phyloP scores from a whole-genome alignment of 2,113 vertebrate species.

The Hypocryptadius cinnamomeus region DNA sequence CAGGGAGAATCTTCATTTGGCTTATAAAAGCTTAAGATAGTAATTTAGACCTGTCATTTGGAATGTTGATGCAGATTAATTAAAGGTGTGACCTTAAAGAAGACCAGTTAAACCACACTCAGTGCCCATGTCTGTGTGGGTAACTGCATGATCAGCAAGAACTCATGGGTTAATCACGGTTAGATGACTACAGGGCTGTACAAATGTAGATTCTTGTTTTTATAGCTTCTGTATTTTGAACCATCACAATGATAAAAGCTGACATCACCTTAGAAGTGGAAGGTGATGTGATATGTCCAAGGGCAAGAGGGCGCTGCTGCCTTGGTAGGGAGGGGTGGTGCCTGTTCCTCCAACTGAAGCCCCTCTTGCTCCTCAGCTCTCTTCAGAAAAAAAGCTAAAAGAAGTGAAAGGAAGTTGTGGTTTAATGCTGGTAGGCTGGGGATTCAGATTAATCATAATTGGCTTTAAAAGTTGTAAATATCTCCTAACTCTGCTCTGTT shows the following conservation, averaged over 20 bases:
- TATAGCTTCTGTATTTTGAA: background rate
- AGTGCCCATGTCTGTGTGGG: background rate
- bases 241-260: background rate
- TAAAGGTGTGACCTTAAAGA: background rate
- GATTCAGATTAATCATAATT: background rate
- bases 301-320: background rate
- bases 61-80: background rate
- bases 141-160: background rate
- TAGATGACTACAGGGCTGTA: background rate
- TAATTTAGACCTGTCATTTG: background rate
- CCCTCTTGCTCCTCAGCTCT: background rate
- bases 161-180: background rate
- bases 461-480: background rate
- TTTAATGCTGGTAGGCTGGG: background rate
- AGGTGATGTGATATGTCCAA: rapidly evolving
- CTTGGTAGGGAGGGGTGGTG: background rate
- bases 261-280: background rate
- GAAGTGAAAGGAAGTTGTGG: background rate
- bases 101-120: background rate
- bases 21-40: background rate
- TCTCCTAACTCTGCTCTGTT: background rate
- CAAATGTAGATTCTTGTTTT: background rate
- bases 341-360: background rate
- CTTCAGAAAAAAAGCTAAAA: background rate
- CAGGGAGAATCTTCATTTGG: background rate